phyloP scores from a whole-genome alignment of 2,797 vertebrate genomes.

The Cossypha niveicapilla region DNA sequence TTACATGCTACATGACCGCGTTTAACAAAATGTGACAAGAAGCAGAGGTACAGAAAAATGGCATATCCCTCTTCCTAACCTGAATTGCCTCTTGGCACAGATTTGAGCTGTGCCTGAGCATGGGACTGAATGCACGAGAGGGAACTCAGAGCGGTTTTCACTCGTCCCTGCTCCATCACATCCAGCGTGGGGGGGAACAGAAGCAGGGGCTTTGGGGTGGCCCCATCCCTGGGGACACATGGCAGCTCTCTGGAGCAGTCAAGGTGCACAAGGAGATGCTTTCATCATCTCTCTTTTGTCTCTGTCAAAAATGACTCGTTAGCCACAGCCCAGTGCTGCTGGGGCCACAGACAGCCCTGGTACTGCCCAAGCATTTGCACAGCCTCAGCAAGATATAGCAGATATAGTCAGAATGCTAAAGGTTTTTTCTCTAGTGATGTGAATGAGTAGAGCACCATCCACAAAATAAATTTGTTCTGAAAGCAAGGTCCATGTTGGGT shows the following conservation, averaged over 20 bases:
- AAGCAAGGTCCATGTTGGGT: not conserved
- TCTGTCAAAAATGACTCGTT: fast-evolving
- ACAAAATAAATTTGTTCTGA: not conserved
- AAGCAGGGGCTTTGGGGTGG: not conserved
- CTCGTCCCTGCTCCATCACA: not conserved
- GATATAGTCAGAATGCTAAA: not conserved
- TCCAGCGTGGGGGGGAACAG: not conserved
- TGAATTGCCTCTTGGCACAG: slow-evolving; percentile 53
- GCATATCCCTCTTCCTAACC: slow-evolving; percentile 44
- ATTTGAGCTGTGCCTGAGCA: slow-evolving; percentile 22
- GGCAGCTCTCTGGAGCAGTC: not conserved
- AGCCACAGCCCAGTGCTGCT: not conserved
- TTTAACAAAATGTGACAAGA: slow-evolving; percentile 70
- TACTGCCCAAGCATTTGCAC: not conserved
- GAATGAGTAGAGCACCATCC: not conserved
- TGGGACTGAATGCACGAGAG: slow-evolving; percentile 21
- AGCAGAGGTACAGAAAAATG: slow-evolving; percentile 66
- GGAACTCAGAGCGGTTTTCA: not conserved
- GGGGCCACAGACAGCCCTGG: not conserved
- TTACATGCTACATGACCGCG: slow-evolving; percentile 62
- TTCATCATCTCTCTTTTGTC: not conserved
- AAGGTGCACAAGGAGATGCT: not conserved
- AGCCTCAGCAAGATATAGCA: not conserved
- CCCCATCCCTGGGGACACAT: not conserved
- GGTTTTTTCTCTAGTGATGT: not conserved